Conservation (phyloP, 2,888 invertebrate species). For the Thalpophila matura region DNA sequence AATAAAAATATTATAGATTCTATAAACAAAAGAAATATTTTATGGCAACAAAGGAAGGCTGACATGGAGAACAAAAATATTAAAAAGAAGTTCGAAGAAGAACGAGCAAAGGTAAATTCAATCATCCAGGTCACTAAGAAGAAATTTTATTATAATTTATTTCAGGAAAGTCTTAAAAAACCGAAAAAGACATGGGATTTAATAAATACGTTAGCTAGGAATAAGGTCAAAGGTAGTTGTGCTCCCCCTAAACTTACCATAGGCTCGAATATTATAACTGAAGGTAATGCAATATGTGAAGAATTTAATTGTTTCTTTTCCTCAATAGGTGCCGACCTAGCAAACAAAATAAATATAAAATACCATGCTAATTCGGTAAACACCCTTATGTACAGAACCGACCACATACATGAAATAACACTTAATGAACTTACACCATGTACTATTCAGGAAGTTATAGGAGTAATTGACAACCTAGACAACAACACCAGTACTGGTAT, state of each 20-base stretch:
- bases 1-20: background rate
- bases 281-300: background rate
- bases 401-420: too few species aligned
- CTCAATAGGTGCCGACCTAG: background rate
- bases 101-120: background rate
- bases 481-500: background rate
- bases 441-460: background rate
- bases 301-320: background rate
- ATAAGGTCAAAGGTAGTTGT: too few species aligned
- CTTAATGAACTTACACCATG: too few species aligned
- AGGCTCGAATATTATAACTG: background rate
- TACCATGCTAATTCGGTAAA: too few species aligned
- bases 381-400: too few species aligned
- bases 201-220: too few species aligned
- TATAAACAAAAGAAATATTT: background rate
- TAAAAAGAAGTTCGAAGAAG: background rate
- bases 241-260: background rate
- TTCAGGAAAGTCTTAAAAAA: too few species aligned
- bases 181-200: too few species aligned
- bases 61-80: background rate
- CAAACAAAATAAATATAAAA: too few species aligned
- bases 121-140: background rate
- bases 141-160: background rate
- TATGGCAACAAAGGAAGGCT: background rate
- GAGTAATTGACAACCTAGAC: background rate